Evolutionary conservation across 2,113 vertebrate genomes (phyloP), one percentile per base, ranked within the genome.

Genomic region (Varanus salvator): DNA sequence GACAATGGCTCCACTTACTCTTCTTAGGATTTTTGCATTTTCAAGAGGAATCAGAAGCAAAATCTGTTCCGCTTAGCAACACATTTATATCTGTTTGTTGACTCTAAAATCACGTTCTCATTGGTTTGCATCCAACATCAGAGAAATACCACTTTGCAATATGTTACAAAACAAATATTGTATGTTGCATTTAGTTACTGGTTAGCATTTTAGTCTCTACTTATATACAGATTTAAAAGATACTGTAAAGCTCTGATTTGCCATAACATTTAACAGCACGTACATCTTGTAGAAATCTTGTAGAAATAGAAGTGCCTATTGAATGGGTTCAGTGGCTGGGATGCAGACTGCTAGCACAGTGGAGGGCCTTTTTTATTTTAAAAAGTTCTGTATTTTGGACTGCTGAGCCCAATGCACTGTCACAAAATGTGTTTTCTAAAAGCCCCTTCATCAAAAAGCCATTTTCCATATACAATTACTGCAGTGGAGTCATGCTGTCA

Each of bases 31-130:
- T 93, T 72, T 82, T 93, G 48, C 76, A 93, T 75, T 91, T 81
- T 52, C 91, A 93, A 92, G 88, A 85, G 89, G 48, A 85, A 92
- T 84, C 38, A 80, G 90, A 93, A 92, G 80, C 88, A 92, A 94
- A 94, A 93, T 82, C 85, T 92, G 87, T 0, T 27, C 83, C 77
- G 57, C 87, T 0, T 17, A 91, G 80, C 87, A 95, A 91, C 86
- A 87, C 5, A 44, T 85, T 80, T 34, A 91, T 81, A 80, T 77
- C 31, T 93, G 54, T 81, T 85, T 85, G 82, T 74, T 78, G 90
- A 87, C 68, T 91, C 54, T 44, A 90, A 93, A 91, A 93, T 78
- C 91, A 91, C 89, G 89, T 94, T 69, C 52, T 29, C 64, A 69
- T 91, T 93, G 95, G 94, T 86, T 94, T 84, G 84, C 75, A 75